Conservation (phyloP, 2,797 vertebrate species). For the Podargus strigoides region DNA sequence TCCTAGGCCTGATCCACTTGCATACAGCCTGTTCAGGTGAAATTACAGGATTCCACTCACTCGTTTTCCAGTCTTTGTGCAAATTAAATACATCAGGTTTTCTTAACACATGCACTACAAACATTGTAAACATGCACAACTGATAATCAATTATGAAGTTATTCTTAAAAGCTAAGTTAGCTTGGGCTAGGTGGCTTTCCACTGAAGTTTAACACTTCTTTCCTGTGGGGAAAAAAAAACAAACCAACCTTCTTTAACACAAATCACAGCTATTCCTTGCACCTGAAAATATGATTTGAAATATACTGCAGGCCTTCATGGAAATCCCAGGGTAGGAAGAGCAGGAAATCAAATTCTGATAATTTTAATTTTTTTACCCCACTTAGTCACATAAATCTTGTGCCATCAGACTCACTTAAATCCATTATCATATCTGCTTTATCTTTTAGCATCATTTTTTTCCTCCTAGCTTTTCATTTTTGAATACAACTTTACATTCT, state of each 20-base stretch:
- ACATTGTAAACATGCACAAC: not conserved
- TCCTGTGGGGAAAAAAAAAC: not conserved
- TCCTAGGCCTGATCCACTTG: rapidly evolving
- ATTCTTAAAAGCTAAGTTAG: not conserved
- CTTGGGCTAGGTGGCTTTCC: not conserved
- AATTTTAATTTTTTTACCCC: not conserved
- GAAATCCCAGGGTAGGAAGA: not conserved
- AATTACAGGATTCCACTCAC: not conserved
- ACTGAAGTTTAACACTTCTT: not conserved
- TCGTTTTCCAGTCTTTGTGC: not conserved
- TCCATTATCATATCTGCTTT: not conserved
- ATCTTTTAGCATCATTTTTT: not conserved
- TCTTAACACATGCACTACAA: not conserved
- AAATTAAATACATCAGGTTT: not conserved
- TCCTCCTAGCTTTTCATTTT: not conserved
- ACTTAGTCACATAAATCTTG: not conserved
- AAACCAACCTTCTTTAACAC: not conserved
- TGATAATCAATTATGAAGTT: not conserved
- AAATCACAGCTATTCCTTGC: not conserved
- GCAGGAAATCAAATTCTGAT: not conserved
- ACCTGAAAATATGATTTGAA: not conserved
- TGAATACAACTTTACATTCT: not conserved
- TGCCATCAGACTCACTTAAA: not conserved
- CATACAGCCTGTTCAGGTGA: not conserved
- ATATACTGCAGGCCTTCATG: not conserved